These are phyloP conservation scores for Entomobrya multifasciata DNA, from an alignment of 2,888 invertebrate genomes.

Conservation along the genomic window DNA sequence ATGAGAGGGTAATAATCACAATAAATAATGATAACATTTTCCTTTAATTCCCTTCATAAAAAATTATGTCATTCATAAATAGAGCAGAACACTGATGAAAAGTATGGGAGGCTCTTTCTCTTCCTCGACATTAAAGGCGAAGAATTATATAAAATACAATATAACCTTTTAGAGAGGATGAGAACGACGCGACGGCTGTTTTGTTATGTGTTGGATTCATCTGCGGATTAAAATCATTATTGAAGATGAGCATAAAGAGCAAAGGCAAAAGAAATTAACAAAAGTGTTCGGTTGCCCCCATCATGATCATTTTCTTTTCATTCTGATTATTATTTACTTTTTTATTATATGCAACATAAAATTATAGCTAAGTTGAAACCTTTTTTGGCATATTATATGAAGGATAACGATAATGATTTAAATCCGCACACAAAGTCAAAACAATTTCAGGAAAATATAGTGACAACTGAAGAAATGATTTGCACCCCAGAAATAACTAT, in stretches of 20 bases:
- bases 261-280: background rate
- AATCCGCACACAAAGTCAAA: background rate
- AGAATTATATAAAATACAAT: background rate
- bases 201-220: background rate
- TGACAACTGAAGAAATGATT: background rate
- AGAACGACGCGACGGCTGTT: background rate
- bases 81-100: background rate
- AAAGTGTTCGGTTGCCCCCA: background rate
- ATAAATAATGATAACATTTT: constrained; percentile 58
- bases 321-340: too few species aligned
- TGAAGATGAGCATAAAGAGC: background rate
- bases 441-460: background rate
- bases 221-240: background rate
- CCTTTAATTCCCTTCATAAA: constrained; percentile 41
- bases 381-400: background rate
- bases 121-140: background rate
- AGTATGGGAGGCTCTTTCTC: constrained; percentile 13
- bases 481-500: too few species aligned
- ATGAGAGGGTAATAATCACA: constrained; percentile 50
- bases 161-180: constrained; percentile 2
- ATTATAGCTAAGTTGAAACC: background rate
- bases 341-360: background rate
- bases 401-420: background rate
- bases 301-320: background rate
- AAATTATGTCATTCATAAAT: constrained; percentile 39